Evolutionary conservation across 2,797 vertebrate genomes (phyloP).

Genomic region (Pristis pectinata): DNA sequence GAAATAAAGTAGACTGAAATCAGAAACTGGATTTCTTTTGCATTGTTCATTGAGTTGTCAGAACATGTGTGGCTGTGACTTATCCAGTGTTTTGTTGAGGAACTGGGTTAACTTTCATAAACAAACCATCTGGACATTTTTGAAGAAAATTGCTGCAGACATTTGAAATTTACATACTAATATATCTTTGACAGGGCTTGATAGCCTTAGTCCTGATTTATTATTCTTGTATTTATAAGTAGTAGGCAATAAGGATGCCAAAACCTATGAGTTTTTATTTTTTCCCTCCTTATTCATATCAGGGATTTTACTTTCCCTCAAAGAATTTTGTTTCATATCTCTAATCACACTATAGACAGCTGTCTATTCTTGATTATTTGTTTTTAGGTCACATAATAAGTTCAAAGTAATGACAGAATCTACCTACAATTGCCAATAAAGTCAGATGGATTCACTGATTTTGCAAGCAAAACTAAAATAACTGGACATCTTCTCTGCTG

Average conservation of each 20-base stretch:
- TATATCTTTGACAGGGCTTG: neutral
- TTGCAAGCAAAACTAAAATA: neutral
- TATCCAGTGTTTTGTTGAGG: neutral
- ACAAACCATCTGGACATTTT: neutral
- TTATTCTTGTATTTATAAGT: neutral
- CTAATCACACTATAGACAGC: neutral
- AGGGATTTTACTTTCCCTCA: neutral
- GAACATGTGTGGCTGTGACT: neutral
- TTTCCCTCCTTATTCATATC: neutral
- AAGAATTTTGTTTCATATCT: neutral
- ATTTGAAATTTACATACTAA: neutral
- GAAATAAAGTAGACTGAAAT: neutral
- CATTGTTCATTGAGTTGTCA: neutral
- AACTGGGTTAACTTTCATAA: neutral
- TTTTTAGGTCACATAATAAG: neutral
- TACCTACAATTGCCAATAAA: neutral
- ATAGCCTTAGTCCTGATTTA: neutral
- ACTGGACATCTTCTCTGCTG: neutral
- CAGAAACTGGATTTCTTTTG: neutral
- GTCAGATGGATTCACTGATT: neutral
- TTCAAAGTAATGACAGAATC: neutral
- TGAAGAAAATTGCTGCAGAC: neutral
- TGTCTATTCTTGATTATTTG: neutral
- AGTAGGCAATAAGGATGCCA: neutral
- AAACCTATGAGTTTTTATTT: neutral